phyloP scores from a whole-genome alignment of 2,797 vertebrate species.

The Prionace glauca region DNA sequence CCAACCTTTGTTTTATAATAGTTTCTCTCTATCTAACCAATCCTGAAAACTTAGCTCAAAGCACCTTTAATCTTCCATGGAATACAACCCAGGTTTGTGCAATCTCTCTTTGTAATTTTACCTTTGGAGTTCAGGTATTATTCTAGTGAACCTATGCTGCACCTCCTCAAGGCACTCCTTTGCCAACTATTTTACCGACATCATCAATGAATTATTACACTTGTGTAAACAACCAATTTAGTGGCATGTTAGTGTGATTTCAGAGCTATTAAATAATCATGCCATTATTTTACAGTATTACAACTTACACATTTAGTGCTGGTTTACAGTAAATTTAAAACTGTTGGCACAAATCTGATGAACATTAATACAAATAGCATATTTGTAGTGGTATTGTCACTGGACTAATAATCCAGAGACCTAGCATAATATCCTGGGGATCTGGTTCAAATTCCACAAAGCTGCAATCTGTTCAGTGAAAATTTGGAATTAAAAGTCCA shows the following conservation, averaged over 20 bases:
- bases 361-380: not conserved
- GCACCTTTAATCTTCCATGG: not conserved
- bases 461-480: too few relatives aligned
- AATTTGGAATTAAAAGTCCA: too few relatives aligned
- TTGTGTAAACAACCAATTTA: not conserved
- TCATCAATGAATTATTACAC: not conserved
- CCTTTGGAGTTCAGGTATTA: not conserved
- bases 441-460: too few relatives aligned
- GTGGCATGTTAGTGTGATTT: not conserved
- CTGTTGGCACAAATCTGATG: not conserved
- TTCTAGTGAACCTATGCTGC: not conserved
- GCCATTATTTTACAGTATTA: not conserved
- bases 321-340: not conserved
- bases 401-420: too few relatives aligned
- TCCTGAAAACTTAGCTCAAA: not conserved
- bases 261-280: not conserved
- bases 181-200: not conserved
- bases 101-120: not conserved
- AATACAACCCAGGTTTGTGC: not conserved
- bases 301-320: not conserved
- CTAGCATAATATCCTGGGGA: too few relatives aligned
- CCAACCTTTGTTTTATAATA: not conserved
- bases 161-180: not conserved
- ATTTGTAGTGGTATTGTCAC: not conserved
- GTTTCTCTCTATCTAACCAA: not conserved